Conservation (phyloP, 2,113 vertebrate species). For the Parus major region DNA sequence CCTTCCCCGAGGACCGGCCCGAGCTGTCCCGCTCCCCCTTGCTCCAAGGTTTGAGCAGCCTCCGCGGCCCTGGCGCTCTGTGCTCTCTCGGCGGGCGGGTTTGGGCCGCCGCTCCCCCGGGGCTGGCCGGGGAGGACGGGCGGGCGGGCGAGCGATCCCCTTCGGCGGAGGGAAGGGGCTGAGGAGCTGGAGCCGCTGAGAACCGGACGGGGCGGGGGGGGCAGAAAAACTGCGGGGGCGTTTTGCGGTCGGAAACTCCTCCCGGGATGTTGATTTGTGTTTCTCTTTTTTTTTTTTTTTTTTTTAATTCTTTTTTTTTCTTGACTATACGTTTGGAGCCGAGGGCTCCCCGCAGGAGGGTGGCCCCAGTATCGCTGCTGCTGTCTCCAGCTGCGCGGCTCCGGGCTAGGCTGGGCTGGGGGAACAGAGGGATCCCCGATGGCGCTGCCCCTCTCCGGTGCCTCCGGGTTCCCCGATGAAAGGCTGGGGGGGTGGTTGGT, state of each 20-base stretch:
- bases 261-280: neutral
- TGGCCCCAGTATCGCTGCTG: neutral
- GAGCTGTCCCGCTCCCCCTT: constrained; percentile 84
- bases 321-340: accelerated
- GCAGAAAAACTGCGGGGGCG: neutral
- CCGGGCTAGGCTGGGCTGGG: neutral
- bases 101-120: neutral
- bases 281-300: too few species aligned
- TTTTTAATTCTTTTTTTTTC: neutral
- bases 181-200: neutral
- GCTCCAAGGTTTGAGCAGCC: constrained; percentile 83
- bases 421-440: neutral
- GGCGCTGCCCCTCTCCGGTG: neutral
- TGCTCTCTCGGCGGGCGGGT: neutral
- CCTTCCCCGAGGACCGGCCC: constrained; percentile 88
- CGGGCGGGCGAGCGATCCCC: neutral
- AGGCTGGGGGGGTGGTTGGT: neutral
- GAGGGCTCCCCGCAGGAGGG: neutral
- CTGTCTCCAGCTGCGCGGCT: neutral
- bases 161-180: neutral
- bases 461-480: neutral
- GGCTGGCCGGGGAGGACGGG: neutral
- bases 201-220: neutral
- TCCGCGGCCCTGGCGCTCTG: neutral
- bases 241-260: neutral